A percentile compares a stretch with the other conserved stretches of the same genome.
phyloP scores from a whole-genome alignment of 2,797 vertebrate species.

The Molossus alvarezi region DNA sequence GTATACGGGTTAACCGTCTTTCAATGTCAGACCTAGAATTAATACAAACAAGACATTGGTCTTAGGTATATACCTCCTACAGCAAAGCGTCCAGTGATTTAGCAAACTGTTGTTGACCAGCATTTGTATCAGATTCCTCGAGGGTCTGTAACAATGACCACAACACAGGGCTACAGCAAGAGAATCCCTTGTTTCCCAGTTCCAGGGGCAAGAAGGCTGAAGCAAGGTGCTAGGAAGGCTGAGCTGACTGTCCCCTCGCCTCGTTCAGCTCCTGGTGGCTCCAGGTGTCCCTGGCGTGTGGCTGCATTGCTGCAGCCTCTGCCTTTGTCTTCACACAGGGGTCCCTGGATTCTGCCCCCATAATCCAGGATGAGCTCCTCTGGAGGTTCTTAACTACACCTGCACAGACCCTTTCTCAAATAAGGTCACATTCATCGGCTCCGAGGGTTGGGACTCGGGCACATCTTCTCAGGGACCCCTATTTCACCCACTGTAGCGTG shows the following conservation, averaged over 20 bases:
- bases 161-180: not conserved
- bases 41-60: constrained; percentile 12
- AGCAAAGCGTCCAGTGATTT: constrained; percentile 19
- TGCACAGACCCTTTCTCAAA: not conserved
- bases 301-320: fast-evolving
- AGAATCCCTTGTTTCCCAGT: not conserved
- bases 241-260: not conserved
- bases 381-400: not conserved
- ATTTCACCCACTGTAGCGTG: not conserved
- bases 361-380: not conserved
- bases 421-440: not conserved
- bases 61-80: not conserved
- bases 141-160: not conserved
- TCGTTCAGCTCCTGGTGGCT: not conserved
- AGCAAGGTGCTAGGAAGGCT: not conserved
- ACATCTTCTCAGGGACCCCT: not conserved
- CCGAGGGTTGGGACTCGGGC: not conserved
- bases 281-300: not conserved
- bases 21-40: constrained; percentile 27
- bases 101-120: not conserved
- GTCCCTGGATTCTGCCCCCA: not conserved
- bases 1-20: constrained; percentile 81
- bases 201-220: not conserved
- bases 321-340: not conserved
- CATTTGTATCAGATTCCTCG: constrained; percentile 1